These are phyloP conservation scores for Python bivittatus DNA, from an alignment of 2,113 vertebrate species.

Conservation along the genomic window DNA sequence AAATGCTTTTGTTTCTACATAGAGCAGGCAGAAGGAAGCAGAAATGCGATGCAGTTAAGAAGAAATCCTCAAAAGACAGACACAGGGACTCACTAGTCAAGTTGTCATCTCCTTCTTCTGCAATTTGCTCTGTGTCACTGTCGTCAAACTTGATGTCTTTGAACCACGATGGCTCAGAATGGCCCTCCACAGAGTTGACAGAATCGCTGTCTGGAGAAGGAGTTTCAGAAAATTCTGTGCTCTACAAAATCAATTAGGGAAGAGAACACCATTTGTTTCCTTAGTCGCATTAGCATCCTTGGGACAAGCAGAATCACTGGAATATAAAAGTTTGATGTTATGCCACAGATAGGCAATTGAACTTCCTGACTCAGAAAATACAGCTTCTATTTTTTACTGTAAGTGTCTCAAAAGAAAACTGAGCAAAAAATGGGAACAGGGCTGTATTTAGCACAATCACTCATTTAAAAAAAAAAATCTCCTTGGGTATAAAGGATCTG, in stretches of 20 bases:
- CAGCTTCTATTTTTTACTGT: background rate
- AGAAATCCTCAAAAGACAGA: background rate
- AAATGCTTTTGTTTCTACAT: slow-evolving; percentile 44
- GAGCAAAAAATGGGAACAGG: background rate
- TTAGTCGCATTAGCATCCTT: background rate
- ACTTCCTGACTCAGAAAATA: background rate
- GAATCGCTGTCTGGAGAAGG: slow-evolving; percentile 97
- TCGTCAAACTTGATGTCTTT: slow-evolving; percentile 99
- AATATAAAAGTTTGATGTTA: no score
- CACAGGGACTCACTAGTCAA: slow-evolving; percentile 82
- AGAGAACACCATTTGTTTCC: background rate
- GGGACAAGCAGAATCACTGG: background rate
- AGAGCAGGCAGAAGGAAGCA: slow-evolving; percentile 48
- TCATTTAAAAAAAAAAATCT: no score
- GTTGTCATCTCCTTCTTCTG: slow-evolving; percentile 89
- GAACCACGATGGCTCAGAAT: slow-evolving; percentile 98
- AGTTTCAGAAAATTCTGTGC: slow-evolving; percentile 94
- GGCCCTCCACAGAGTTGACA: slow-evolving; percentile 95
- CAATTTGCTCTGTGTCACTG: slow-evolving; percentile 94
- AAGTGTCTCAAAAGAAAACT: background rate
- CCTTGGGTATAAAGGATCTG: no score
- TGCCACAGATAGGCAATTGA: no score
- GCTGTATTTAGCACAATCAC: no score
- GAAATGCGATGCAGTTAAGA: slow-evolving; percentile 18
- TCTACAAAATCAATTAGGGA: slow-evolving; percentile 73